Percentiles rank a stretch among this genome's conserved stretches.
Evolutionary conservation across 2,113 vertebrate genomes (phyloP).

Genomic region (Corythornis cristatus): DNA sequence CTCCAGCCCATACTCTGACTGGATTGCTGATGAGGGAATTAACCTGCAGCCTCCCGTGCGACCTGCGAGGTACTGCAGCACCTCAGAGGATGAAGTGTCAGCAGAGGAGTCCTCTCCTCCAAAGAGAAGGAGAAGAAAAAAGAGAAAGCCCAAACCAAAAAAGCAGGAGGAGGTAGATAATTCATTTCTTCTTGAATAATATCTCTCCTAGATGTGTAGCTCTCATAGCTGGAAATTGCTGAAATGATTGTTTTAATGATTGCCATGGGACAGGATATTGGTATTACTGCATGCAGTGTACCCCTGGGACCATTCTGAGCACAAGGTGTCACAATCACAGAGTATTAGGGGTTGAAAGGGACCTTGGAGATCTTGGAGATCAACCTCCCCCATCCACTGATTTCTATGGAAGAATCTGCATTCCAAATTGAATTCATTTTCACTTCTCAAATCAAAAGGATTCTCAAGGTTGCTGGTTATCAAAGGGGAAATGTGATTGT

Average conservation of each 20-base stretch:
- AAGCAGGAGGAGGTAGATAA: conserved; percentile 63
- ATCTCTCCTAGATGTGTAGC: background rate
- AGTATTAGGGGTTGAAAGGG: too few relatives aligned
- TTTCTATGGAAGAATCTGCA: background rate
- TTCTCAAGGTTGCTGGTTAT: background rate
- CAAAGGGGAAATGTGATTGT: background rate
- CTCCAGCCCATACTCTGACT: conserved; percentile 93
- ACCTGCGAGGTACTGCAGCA: conserved; percentile 78
- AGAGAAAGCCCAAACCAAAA: conserved; percentile 69
- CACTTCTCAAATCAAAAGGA: background rate
- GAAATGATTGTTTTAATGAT: background rate
- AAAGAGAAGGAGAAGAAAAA: conserved; percentile 72
- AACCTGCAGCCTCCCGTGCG: conserved; percentile 87
- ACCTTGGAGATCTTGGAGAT: too few relatives aligned
- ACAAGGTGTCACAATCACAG: background rate
- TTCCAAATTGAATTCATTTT: background rate
- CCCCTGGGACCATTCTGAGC: background rate
- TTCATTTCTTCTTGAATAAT: background rate
- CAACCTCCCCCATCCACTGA: background rate
- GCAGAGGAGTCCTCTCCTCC: conserved; percentile 78
- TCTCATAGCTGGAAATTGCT: background rate
- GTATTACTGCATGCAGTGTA: background rate
- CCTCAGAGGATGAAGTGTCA: conserved; percentile 89
- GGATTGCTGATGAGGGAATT: conserved; percentile 93
- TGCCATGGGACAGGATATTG: background rate